These are phyloP conservation scores for Strigamia transsilvanica DNA, from an alignment of 2,888 invertebrate species.

Conservation along the genomic window DNA sequence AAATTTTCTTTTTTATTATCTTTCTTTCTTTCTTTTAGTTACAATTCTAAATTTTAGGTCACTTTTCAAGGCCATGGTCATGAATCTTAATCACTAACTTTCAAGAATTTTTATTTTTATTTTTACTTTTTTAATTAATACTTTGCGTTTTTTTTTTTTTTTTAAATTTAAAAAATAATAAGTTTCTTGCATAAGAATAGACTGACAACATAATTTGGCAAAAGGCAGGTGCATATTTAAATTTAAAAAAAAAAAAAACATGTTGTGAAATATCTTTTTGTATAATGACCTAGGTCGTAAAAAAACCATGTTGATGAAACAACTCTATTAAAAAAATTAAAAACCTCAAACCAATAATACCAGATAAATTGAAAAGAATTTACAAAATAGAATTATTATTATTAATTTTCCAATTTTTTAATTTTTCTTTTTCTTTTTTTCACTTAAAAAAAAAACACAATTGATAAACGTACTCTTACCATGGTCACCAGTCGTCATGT, in stretches of 20 bases:
- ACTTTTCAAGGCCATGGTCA: conserved; percentile 38
- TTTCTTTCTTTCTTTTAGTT: neutral
- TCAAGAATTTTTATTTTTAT: neutral
- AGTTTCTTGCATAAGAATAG: neutral
- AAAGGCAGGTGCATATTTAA: neutral
- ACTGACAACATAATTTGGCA: neutral
- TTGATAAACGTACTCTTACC: neutral
- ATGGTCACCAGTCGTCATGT: conserved; percentile 8
- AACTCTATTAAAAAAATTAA: conserved; percentile 16
- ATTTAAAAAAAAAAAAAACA: neutral
- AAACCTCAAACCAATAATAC: neutral
- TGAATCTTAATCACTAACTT: neutral
- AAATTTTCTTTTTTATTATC: neutral
- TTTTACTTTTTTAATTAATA: neutral
- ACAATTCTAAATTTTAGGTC: neutral
- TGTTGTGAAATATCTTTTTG: conserved; percentile 19
- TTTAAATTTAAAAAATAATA: neutral
- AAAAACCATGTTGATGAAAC: conserved; percentile 3
- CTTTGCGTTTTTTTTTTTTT: neutral
- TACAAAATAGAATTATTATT: too few species aligned
- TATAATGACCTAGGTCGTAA: conserved; percentile 33
- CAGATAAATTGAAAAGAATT: too few species aligned
- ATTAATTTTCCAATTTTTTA: too few species aligned
- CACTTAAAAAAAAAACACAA: too few species aligned
- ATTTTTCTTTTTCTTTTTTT: too few species aligned